These are phyloP conservation scores for Dermochelys coriacea DNA, from an alignment of 2,797 vertebrate species.

Conservation along the genomic window DNA sequence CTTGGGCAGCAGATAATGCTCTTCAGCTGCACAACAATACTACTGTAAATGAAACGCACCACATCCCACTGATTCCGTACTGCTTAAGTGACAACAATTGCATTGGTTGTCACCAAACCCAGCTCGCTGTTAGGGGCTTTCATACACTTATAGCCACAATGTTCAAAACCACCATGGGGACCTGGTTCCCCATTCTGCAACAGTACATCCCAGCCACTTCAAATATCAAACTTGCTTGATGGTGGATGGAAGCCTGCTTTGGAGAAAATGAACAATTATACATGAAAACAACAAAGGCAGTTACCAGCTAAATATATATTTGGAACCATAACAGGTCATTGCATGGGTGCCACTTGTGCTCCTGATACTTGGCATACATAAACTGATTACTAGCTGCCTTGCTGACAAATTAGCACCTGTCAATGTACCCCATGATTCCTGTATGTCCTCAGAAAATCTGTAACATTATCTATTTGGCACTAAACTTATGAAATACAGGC, in stretches of 20 bases:
- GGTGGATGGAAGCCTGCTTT: not conserved
- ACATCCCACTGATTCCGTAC: not conserved
- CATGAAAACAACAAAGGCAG: slow-evolving; percentile 4
- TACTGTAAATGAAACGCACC: not conserved
- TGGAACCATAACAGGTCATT: not conserved
- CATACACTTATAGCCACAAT: not conserved
- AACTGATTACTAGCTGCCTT: not conserved
- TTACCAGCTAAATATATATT: not conserved
- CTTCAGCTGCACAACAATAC: not conserved
- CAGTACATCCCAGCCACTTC: not conserved
- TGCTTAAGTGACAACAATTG: not conserved
- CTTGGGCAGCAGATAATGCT: not conserved
- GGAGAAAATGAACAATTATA: slow-evolving; percentile 8
- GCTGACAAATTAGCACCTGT: not conserved
- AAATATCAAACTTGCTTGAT: not conserved
- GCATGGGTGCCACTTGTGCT: not conserved
- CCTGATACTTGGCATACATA: not conserved
- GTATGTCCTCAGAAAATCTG: not conserved
- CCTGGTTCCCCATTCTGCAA: not conserved
- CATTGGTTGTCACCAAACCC: rapidly evolving
- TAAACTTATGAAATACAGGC: not conserved
- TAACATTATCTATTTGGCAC: not conserved
- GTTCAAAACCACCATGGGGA: not conserved
- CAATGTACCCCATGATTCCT: not conserved
- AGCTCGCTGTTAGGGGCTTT: not conserved